Base-by-base conservation (phyloP, 2,888 invertebrate genomes). In the Nemapogon koenigi region DNA sequence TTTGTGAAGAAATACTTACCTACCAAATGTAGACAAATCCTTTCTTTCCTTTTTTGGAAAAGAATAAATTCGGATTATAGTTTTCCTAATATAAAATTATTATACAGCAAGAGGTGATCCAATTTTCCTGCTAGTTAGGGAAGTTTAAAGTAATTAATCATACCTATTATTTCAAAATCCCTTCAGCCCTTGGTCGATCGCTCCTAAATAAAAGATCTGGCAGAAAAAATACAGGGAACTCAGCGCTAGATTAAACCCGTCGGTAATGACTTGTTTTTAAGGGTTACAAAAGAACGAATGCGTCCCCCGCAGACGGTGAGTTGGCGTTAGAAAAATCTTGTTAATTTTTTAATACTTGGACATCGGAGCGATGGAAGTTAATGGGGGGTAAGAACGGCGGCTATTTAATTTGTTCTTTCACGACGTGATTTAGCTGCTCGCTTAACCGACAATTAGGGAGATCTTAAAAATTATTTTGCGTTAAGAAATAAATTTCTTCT, bases 251-350 rank as follows among this genome's bases (percentile, higher is more conserved):
- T 66, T 72, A 62, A 68, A 68, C 73, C 59, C 64, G 68, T 57
- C 65, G 67, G 62, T 78, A 78, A 78, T 78, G 76, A 76, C 76
- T 78, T 78, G 78, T 76, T 78, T 76, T 76, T 73, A 68, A 72
- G 70, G 70, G 72, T 76, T 72, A 69, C 66, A 66, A 73, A 62
- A 73, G 70, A 72, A 64, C 63, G 68, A 69, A 70, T 68, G 66
- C 70, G 76, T 76, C 76, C 65, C 65, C 52, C 50, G 53, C 76
- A 76, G 76, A 65, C 70, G 66, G 59, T 59, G 59, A 53, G 53
- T 45, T 50, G 44, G 52, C 53, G 52, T 54, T 39, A 49, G 51
- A 58, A 40, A 40, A 55, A 59, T 65, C 66, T 67, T 72, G 65
- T 70, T 71, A 67, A 65, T 70, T 70, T 72, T 68, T 67, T 62